Evolutionary conservation across 2,113 vertebrate genomes (phyloP).

Genomic region (Lanius ludovicianus): DNA sequence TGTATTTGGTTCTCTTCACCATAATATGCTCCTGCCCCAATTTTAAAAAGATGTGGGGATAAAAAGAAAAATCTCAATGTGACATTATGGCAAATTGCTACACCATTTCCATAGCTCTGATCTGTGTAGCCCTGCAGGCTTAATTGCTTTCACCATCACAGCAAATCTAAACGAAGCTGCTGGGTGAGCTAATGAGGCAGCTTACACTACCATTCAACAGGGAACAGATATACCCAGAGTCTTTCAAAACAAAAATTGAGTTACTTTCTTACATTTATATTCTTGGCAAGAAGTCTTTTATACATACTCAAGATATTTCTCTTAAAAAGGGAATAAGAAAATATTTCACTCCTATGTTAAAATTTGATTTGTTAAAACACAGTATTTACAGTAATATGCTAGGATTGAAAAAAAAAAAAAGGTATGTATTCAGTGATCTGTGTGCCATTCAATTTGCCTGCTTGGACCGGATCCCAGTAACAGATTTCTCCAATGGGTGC

Average conservation of each 20-base stretch:
- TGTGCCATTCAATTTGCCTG: not conserved
- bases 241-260: not conserved
- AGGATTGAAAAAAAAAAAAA: not conserved
- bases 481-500: not conserved
- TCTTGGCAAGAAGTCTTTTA: not conserved
- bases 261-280: not conserved
- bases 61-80: not conserved
- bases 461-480: not conserved
- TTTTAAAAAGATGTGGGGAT: not conserved
- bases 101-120: constrained; percentile 27
- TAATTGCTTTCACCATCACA: constrained; percentile 4
- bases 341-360: not conserved
- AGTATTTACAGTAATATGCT: not conserved
- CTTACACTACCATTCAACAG: not conserved
- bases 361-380: not conserved
- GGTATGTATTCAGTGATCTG: not conserved
- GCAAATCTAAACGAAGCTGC: not conserved
- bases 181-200: not conserved
- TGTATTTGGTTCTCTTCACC: not conserved
- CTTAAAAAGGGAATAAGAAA: not conserved
- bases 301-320: not conserved
- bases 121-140: not conserved
- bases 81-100: constrained; percentile 5
- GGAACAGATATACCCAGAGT: not conserved
- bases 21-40: not conserved